Conservation (phyloP, 1,140 invertebrate species). For the Tetramorium simillimum region DNA sequence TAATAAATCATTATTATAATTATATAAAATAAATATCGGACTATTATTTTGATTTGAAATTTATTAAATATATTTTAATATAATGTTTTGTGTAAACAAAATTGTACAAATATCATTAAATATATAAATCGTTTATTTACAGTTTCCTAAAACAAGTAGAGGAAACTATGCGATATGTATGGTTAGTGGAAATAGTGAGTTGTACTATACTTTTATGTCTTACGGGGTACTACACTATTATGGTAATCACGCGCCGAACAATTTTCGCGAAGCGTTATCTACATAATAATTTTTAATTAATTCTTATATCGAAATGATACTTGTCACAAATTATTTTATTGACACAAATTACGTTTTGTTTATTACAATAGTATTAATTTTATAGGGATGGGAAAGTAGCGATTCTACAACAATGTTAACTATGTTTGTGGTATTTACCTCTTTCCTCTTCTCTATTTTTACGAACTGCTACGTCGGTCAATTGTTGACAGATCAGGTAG, state of each 20-base stretch:
- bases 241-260: constrained; percentile 32
- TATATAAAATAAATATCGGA: neutral
- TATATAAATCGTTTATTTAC: neutral
- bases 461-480: constrained; percentile 75
- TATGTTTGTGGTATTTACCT: constrained; percentile 48
- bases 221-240: constrained; percentile 55
- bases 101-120: neutral
- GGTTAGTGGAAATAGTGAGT: constrained; percentile 67
- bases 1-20: neutral
- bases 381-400: constrained; percentile 73
- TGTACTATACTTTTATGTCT: constrained; percentile 74
- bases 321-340: neutral
- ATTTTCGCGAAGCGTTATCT: neutral
- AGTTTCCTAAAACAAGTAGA: constrained; percentile 62
- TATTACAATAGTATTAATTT: constrained; percentile 3
- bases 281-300: constrained; percentile 48
- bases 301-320: constrained; percentile 44
- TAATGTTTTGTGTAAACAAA: neutral
- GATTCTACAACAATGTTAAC: constrained; percentile 38
- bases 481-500: constrained; percentile 70
- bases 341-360: too few relatives aligned
- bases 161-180: constrained; percentile 61
- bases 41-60: neutral
- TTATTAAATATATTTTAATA: neutral
- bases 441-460: constrained; percentile 68